Percentiles rank a stretch among this genome's conserved stretches.
These are phyloP conservation scores for Pantelozetes paolii DNA, from an alignment of 2,888 invertebrate genomes.

Conservation along the genomic window DNA sequence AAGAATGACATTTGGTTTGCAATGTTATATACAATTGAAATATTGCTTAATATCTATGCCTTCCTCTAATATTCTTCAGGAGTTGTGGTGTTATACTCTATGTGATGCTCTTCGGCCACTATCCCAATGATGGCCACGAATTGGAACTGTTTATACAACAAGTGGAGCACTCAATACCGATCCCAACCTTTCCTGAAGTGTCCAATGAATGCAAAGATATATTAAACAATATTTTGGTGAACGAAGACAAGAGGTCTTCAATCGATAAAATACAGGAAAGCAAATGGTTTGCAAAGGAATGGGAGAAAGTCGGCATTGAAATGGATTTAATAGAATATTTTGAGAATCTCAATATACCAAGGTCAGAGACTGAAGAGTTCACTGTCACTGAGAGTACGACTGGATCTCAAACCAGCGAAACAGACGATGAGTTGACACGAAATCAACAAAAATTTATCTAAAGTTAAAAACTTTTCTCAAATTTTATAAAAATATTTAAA, in stretches of 20 bases:
- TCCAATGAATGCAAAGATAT: slow-evolving; percentile 14
- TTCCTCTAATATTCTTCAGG: background rate
- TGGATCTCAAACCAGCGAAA: no score
- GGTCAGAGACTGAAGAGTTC: background rate
- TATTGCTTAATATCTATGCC: background rate
- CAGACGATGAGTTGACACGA: background rate
- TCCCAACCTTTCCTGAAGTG: background rate
- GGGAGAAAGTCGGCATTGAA: background rate
- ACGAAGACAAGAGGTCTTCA: slow-evolving; percentile 12
- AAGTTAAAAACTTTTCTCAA: no score
- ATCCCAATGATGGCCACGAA: slow-evolving; percentile 6
- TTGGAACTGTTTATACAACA: background rate
- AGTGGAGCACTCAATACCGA: background rate
- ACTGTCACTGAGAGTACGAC: background rate
- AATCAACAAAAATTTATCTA: background rate
- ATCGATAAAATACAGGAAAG: background rate
- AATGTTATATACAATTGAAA: background rate
- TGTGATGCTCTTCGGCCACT: slow-evolving; percentile 21
- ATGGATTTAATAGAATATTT: background rate
- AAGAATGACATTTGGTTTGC: slow-evolving; percentile 8
- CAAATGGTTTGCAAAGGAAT: slow-evolving; percentile 20
- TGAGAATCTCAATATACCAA: background rate
- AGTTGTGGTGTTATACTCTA: slow-evolving; percentile 17
- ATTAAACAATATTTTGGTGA: slow-evolving; percentile 1
- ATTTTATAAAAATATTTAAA: no score